These are phyloP conservation scores for Darevskia nairensis DNA, from an alignment of 2,797 vertebrate genomes.

Conservation along the genomic window DNA sequence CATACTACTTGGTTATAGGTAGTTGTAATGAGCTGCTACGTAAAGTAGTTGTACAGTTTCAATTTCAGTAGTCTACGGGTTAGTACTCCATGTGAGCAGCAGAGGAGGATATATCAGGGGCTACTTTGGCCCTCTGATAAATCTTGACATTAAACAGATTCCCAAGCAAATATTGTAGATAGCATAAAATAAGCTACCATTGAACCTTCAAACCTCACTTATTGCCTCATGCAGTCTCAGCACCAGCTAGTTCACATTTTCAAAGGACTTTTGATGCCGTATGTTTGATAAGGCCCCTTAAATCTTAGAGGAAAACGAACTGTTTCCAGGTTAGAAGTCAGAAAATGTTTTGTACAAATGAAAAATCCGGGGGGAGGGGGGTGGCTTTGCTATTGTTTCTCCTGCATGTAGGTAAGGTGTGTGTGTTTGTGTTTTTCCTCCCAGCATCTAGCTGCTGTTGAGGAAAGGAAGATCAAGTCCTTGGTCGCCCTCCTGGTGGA, in stretches of 20 bases:
- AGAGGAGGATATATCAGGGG: fast-evolving
- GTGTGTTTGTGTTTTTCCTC: conserved; percentile 50
- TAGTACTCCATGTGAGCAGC: neutral
- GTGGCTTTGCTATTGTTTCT: neutral
- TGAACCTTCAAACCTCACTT: neutral
- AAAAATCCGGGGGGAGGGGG: neutral
- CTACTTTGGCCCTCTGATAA: fast-evolving
- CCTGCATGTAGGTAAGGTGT: neutral
- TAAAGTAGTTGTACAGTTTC: neutral
- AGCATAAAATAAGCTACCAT: neutral
- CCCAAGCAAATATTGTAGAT: neutral
- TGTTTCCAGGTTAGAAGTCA: fast-evolving
- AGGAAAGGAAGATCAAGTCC: conserved; percentile 97
- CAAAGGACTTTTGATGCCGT: fast-evolving
- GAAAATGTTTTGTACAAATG: neutral
- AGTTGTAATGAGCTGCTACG: neutral
- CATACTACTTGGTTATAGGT: neutral
- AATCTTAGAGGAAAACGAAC: neutral
- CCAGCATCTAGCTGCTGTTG: conserved; percentile 94
- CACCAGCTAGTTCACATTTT: neutral
- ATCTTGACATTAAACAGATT: neutral
- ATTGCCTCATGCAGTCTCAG: neutral
- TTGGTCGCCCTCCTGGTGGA: conserved; percentile 96
- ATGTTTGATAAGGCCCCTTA: neutral
- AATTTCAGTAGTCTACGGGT: neutral